Evolutionary conservation across 2,888 invertebrate genomes (phyloP).

Genomic region (Tinea semifulvella): DNA sequence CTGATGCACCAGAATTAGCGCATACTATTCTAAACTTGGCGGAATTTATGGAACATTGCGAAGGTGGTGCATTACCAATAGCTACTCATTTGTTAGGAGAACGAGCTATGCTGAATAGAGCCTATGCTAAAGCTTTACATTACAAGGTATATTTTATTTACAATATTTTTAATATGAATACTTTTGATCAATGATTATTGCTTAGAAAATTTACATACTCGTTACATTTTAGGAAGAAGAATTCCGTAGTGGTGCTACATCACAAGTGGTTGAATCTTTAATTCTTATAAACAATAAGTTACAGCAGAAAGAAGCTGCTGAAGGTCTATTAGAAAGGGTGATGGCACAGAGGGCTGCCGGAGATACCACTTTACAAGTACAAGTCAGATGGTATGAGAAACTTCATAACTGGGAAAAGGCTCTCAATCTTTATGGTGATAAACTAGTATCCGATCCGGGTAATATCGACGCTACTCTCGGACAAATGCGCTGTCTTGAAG

Average conservation of each 20-base stretch:
- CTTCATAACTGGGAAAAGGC: slow-evolving; percentile 99
- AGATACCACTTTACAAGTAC: slow-evolving; percentile 67
- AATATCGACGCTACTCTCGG: slow-evolving; percentile 88
- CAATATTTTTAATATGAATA: not conserved
- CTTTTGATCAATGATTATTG: not conserved
- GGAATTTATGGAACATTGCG: slow-evolving; percentile 99
- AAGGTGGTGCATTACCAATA: slow-evolving; percentile 92
- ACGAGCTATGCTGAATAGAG: slow-evolving; percentile 92
- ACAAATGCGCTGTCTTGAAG: slow-evolving; percentile 95
- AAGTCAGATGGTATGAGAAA: slow-evolving; percentile 98
- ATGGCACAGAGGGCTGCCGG: slow-evolving; percentile 80
- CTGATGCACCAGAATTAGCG: slow-evolving; percentile 94
- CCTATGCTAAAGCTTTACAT: slow-evolving; percentile 71
- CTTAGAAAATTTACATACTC: not conserved
- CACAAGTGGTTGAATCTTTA: slow-evolving; percentile 90
- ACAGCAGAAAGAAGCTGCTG: slow-evolving; percentile 98
- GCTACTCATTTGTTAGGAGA: slow-evolving; percentile 89
- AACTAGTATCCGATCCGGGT: slow-evolving; percentile 69
- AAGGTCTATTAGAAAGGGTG: slow-evolving; percentile 89
- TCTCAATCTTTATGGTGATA: slow-evolving; percentile 83
- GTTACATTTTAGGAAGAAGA: slow-evolving; percentile 77
- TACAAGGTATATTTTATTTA: slow-evolving; percentile 49
- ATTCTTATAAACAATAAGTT: slow-evolving; percentile 98
- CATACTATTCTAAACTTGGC: slow-evolving; percentile 97
- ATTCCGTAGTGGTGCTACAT: slow-evolving; percentile 83